Conservation (phyloP, 2,888 invertebrate species). For the Dasypogon diadema region DNA sequence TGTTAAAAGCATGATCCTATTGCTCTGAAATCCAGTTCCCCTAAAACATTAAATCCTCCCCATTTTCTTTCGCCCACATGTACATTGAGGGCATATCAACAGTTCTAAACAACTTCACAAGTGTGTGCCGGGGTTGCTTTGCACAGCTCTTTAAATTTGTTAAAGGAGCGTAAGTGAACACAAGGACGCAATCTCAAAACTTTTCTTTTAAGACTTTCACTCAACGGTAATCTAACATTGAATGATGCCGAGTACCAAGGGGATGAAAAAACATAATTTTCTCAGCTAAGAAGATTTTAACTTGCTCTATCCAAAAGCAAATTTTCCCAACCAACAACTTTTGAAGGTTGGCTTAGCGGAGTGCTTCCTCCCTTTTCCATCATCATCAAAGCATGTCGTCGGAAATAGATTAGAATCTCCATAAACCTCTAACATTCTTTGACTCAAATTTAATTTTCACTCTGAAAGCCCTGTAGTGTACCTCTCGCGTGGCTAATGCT, state of each 20-base stretch:
- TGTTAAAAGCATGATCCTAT: neutral
- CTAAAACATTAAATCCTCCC: neutral
- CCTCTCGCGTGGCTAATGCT: constrained; percentile 54
- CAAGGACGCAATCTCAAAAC: constrained; percentile 53
- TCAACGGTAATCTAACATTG: constrained; percentile 46
- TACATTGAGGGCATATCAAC: constrained; percentile 11
- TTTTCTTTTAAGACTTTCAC: constrained; percentile 54
- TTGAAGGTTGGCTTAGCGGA: neutral
- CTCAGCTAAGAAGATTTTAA: constrained; percentile 45
- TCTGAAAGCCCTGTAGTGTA: constrained; percentile 52
- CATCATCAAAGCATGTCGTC: constrained; percentile 49
- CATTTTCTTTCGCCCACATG: neutral
- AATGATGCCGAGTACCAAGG: constrained; percentile 12
- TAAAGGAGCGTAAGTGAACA: constrained; percentile 53
- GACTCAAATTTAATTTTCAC: constrained; percentile 56
- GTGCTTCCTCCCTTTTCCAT: constrained; percentile 18
- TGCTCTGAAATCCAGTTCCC: neutral
- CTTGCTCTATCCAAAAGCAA: constrained; percentile 40
- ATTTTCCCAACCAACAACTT: constrained; percentile 36
- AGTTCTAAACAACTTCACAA: constrained; percentile 39
- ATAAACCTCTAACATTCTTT: constrained; percentile 55
- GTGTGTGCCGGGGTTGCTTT: constrained; percentile 38
- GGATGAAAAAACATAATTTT: constrained; percentile 47
- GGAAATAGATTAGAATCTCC: constrained; percentile 55
- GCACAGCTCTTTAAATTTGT: constrained; percentile 53